phyloP scores from a whole-genome alignment of 2,888 invertebrate species.

The Hedya salicella region DNA sequence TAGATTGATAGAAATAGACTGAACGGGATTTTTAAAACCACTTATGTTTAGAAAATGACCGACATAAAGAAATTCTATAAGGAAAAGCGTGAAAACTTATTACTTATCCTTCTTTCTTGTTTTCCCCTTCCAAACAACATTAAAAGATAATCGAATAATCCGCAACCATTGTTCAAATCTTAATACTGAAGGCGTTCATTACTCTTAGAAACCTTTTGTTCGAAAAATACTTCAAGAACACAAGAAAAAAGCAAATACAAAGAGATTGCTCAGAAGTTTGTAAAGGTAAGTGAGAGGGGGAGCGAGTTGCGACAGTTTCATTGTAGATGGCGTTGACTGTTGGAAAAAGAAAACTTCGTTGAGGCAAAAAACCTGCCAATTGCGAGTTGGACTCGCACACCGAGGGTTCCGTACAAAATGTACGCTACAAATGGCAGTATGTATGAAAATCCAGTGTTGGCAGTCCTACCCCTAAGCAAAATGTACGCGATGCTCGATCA shows the following conservation, averaged over 20 bases:
- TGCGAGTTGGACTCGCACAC: no score
- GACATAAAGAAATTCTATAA: background rate
- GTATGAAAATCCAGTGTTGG: no score
- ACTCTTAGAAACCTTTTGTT: conserved; percentile 26
- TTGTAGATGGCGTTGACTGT: conserved; percentile 12
- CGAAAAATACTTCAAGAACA: conserved; percentile 33
- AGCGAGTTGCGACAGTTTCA: background rate
- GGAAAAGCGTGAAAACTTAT: background rate
- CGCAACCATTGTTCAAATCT: conserved; percentile 29
- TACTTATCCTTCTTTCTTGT: background rate
- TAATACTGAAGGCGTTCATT: conserved; percentile 21
- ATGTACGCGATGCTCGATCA: no score
- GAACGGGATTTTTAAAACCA: background rate
- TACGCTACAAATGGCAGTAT: no score
- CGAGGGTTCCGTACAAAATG: no score
- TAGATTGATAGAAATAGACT: conserved; percentile 1
- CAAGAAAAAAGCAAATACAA: conserved; percentile 33
- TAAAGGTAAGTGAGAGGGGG: conserved; percentile 1
- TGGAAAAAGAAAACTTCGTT: background rate
- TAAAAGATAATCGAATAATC: conserved; percentile 35
- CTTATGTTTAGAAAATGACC: background rate
- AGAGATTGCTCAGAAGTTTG: conserved; percentile 26
- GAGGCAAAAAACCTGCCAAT: no score
- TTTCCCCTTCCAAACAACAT: conserved; percentile 20
- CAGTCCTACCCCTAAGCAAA: no score